A percentile compares a stretch with the other conserved stretches of the same genome.
phyloP scores from a whole-genome alignment of 2,888 invertebrate genomes.

The Noctua pronuba region DNA sequence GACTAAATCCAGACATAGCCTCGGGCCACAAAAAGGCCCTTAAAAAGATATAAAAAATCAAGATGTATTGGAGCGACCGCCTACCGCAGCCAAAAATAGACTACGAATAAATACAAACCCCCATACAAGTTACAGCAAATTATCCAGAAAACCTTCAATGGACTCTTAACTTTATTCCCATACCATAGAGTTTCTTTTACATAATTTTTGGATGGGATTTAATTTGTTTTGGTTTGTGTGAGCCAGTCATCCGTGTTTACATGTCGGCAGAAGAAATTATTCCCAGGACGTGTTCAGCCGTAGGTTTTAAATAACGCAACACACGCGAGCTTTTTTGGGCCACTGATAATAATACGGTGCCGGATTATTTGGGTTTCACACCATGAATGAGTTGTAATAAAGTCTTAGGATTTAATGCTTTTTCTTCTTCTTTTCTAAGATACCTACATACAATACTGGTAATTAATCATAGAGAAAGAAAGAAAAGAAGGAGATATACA shows the following conservation, averaged over 20 bases:
- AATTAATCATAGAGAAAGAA: no score
- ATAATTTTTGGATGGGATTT: conserved; percentile 12
- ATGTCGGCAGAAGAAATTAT: conserved; percentile 84
- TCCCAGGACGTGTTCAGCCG: conserved; percentile 78
- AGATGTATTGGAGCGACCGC: conserved; percentile 87
- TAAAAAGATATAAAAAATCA: conserved; percentile 83
- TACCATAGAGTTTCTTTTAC: conserved; percentile 27
- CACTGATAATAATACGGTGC: conserved; percentile 66
- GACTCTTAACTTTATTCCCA: conserved; percentile 35
- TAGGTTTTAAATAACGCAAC: conserved; percentile 79
- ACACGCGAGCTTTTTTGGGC: conserved; percentile 70
- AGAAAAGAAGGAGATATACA: no score
- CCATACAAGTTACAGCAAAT: conserved; percentile 23
- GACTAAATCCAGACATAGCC: conserved; percentile 83
- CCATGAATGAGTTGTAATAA: conserved; percentile 36
- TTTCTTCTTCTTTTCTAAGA: background rate
- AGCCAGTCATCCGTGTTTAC: conserved; percentile 81
- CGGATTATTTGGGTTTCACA: conserved; percentile 54
- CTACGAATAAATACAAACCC: conserved; percentile 72
- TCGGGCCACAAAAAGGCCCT: conserved; percentile 82
- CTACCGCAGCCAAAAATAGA: conserved; percentile 90
- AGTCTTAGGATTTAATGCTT: background rate
- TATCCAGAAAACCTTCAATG: conserved; percentile 18
- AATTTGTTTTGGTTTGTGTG: conserved; percentile 45
- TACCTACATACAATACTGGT: background rate